A percentile compares a stretch with the other conserved stretches of the same genome.
phyloP scores from a whole-genome alignment of 2,888 invertebrate genomes.

The Boloria euphrosyne region DNA sequence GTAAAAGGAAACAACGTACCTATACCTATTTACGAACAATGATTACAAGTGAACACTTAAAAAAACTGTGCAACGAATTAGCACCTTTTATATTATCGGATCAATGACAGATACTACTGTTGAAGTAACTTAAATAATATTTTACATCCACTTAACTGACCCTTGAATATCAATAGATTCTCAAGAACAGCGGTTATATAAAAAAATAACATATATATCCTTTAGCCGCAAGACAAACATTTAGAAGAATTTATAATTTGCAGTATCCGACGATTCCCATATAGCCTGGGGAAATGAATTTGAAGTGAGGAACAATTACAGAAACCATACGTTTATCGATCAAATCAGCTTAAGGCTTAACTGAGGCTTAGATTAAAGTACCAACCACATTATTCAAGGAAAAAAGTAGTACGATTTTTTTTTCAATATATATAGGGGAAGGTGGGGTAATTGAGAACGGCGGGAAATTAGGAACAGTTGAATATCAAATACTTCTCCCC shows the following conservation, averaged over 20 bases:
- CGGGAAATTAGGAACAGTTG: too few relatives aligned
- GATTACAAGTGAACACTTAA: too few relatives aligned
- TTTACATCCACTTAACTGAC: not conserved
- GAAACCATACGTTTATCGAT: conserved; percentile 36
- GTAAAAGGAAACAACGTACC: too few relatives aligned
- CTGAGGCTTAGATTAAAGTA: not conserved
- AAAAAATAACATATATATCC: conserved; percentile 7
- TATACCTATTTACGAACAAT: too few relatives aligned
- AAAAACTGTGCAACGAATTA: too few relatives aligned
- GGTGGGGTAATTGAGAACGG: too few relatives aligned
- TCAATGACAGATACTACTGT: not conserved
- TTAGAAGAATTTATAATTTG: conserved; percentile 77
- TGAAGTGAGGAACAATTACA: conserved; percentile 50
- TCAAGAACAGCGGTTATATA: not conserved
- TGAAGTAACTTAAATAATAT: not conserved
- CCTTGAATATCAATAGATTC: not conserved
- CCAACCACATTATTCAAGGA: too few relatives aligned
- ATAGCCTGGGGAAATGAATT: conserved; percentile 65
- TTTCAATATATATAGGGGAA: too few relatives aligned
- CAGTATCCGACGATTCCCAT: conserved; percentile 53
- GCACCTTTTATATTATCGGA: too few relatives aligned
- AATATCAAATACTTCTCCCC: too few relatives aligned
- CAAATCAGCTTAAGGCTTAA: conserved; percentile 6
- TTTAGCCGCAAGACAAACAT: conserved; percentile 42
- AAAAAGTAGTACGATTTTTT: too few relatives aligned